Conservation (phyloP, 2,113 vertebrate genomes). For the Tinamus guttatus region DNA sequence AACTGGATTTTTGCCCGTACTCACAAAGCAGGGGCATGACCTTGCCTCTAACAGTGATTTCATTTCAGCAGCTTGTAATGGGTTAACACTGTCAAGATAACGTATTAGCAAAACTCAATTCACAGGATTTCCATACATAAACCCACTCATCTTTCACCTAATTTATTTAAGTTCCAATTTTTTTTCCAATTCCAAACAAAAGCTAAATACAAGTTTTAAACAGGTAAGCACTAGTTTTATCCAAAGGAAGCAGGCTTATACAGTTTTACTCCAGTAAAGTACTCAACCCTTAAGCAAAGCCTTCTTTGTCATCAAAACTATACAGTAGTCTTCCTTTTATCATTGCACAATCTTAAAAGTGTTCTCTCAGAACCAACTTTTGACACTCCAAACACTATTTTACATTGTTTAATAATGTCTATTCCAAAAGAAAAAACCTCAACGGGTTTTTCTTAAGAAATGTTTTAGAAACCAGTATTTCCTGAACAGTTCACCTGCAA, state of each 20-base stretch:
- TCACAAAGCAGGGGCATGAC: not conserved
- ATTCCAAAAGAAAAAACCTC: slow-evolving; percentile 63
- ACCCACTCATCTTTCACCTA: slow-evolving; percentile 78
- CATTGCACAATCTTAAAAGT: slow-evolving; percentile 85
- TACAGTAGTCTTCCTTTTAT: slow-evolving; percentile 86
- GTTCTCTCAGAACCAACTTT: slow-evolving; percentile 79
- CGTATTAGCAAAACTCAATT: not conserved
- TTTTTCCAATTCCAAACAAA: slow-evolving; percentile 85
- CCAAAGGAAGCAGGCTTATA: slow-evolving; percentile 86
- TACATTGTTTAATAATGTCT: slow-evolving; percentile 78
- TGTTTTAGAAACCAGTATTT: slow-evolving; percentile 90
- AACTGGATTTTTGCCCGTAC: not conserved
- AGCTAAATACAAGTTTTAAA: slow-evolving; percentile 87
- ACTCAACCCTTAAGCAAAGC: slow-evolving; percentile 85
- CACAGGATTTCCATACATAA: not conserved
- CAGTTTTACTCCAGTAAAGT: slow-evolving; percentile 86
- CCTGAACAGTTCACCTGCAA: slow-evolving; percentile 85
- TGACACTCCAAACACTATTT: slow-evolving; percentile 78
- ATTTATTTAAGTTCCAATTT: slow-evolving; percentile 84
- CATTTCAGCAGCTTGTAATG: not conserved
- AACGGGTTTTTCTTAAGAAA: slow-evolving; percentile 68
- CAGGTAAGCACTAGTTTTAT: slow-evolving; percentile 84
- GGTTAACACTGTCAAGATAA: not conserved
- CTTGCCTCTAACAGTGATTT: not conserved
- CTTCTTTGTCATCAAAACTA: slow-evolving; percentile 82